A percentile compares a stretch with the other conserved stretches of the same genome.
phyloP scores from a whole-genome alignment of 2,113 vertebrate genomes.

The human region GRCh38 chr20:14374001-14374500 shows the following conservation, averaged over 20 bases:
- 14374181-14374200: slow-evolving; percentile 64
- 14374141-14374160: slow-evolving; percentile 57
- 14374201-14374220: slow-evolving; percentile 17
- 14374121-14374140: slow-evolving; percentile 32
- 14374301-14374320: slow-evolving; percentile 89
- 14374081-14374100: not conserved
- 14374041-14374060: slow-evolving; percentile 29
- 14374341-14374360: slow-evolving; percentile 86
- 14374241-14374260: slow-evolving; percentile 81
- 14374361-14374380: slow-evolving; percentile 83
- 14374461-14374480: slow-evolving; percentile 89
- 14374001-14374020: not conserved
- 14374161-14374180: slow-evolving; percentile 56
- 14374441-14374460: slow-evolving; percentile 90
- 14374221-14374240: slow-evolving; percentile 79
- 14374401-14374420: slow-evolving; percentile 86
- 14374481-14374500: slow-evolving; percentile 81
- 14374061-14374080: not conserved
- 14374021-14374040: slow-evolving; percentile 45
- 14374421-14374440: slow-evolving; percentile 83
- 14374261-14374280: slow-evolving; percentile 84
- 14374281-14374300: slow-evolving; percentile 89
- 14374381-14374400: slow-evolving; percentile 87
- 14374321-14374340: slow-evolving; percentile 86
- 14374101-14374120: slow-evolving; percentile 15